Percentiles rank a stretch among this genome's conserved stretches.
These are phyloP conservation scores for Pachyrhynchus sulphureomaculatus DNA, from an alignment of 1,140 invertebrate genomes.

Conservation along the genomic window DNA sequence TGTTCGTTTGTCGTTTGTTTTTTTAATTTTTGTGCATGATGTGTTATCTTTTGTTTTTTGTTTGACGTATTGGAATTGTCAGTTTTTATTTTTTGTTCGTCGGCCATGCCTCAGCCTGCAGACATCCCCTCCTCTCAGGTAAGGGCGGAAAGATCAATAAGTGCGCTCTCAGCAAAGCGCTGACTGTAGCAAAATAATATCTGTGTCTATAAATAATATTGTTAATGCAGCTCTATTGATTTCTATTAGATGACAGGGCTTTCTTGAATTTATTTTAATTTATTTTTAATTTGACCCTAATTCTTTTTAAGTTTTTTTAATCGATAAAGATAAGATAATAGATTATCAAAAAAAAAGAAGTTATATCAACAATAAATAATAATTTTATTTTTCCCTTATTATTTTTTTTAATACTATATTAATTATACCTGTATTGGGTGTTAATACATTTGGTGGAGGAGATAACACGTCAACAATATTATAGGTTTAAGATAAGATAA, in stretches of 20 bases:
- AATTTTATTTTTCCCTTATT: no score
- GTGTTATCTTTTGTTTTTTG: slow-evolving; percentile 18
- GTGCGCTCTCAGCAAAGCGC: not conserved
- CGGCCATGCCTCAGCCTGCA: slow-evolving; percentile 21
- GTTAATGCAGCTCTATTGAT: not conserved
- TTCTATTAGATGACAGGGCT: not conserved
- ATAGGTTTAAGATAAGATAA: no score
- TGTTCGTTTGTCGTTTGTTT: slow-evolving; percentile 13
- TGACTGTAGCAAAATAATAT: not conserved
- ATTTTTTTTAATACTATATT: no score
- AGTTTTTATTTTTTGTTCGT: not conserved
- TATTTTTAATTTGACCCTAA: no score
- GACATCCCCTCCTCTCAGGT: slow-evolving; percentile 23
- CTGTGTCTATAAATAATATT: not conserved
- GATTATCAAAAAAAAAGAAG: no score
- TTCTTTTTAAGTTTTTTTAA: no score
- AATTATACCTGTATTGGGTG: no score
- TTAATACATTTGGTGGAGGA: no score
- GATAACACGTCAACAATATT: no score
- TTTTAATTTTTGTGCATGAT: slow-evolving; percentile 13
- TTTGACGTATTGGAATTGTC: slow-evolving; percentile 11
- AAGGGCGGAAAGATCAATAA: slow-evolving; percentile 19
- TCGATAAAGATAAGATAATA: no score
- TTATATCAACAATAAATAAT: no score
- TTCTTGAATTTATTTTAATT: no score